Conservation (phyloP, 1,140 invertebrate genomes). For the Heterodera schachtii region DNA sequence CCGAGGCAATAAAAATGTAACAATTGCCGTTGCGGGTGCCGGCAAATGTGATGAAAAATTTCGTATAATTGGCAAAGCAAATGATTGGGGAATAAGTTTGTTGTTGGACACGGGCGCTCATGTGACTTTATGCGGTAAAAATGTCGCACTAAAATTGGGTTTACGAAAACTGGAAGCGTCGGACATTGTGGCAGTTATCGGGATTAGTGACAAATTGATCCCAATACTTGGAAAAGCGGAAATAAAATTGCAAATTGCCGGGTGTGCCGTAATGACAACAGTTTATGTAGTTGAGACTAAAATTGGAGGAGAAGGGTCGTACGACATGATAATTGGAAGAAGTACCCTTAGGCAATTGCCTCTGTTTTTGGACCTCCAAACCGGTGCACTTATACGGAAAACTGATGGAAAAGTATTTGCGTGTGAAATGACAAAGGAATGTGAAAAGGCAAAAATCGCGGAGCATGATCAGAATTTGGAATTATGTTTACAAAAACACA, state of each 20-base stretch:
- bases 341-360: not conserved
- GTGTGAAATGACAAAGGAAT: no score
- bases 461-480: not conserved
- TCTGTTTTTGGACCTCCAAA: not conserved
- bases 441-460: not conserved
- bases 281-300: not conserved
- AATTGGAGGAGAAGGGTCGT: not conserved
- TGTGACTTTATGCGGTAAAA: not conserved
- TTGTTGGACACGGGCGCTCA: constrained; percentile 3
- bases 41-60: constrained; percentile 6
- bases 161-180: not conserved
- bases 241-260: not conserved
- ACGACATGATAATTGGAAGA: constrained; percentile 4
- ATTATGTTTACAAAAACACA: not conserved
- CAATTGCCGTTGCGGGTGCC: not conserved
- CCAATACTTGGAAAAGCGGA: not conserved
- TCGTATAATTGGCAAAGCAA: not conserved
- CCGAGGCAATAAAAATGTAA: no score
- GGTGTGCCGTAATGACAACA: not conserved
- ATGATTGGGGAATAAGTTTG: not conserved
- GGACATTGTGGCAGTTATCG: not conserved
- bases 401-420: no score
- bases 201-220: constrained; percentile 7
- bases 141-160: not conserved
- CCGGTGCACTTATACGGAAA: not conserved